Evolutionary conservation across 2,113 vertebrate genomes (phyloP), one percentile per base, ranked within the genome.

Genomic region (Lota lota): DNA sequence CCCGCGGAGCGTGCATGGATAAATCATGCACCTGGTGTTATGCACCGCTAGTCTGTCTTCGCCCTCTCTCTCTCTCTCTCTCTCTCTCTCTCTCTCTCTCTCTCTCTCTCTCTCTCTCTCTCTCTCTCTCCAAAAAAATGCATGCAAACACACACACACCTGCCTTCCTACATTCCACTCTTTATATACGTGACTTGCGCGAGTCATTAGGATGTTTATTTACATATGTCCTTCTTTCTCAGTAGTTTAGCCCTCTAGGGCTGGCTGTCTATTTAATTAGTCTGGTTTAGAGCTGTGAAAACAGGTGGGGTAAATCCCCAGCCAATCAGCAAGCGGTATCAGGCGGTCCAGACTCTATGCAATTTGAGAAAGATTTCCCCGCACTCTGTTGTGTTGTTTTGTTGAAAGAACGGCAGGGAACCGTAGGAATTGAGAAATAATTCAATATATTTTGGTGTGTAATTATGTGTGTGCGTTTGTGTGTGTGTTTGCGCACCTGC

Each of bases 21-120:
- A 77, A 81, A 79, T 81, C 76, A 76, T 70, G 67, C 76, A 76
- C 74, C 70, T 82, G 74, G 63, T 83, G 72, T 70, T 82, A 77
- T 75, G 69, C 65, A 70, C 67, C 71, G 33, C 14, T 73, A 68
- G 36, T 18, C 53, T 56, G 16, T n/a, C 16, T n/a, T 56, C 63
- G 47, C 47, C 22, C 40, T 14, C 12, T 14, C 40, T 12, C 40
- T 47, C 11, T 47, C 40, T 47, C 40, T 47, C 40, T 47, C 36
- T 40, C 40, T 47, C 40, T 47, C 40, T 47, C 40, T 47, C 40
- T 47, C 7, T 1, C 28, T 47, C 40, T 47, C 40, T 47, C 40
- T 47, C 40, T 47, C 28, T 2, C 28, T 33, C 28, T 12, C 40
- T 47, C 28, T 47, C 40, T 47, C 40, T 47, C 40, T 47, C 40